Evolutionary conservation across 1,140 invertebrate species (phyloP).

Genomic region (Dendrolimus punctatus): DNA sequence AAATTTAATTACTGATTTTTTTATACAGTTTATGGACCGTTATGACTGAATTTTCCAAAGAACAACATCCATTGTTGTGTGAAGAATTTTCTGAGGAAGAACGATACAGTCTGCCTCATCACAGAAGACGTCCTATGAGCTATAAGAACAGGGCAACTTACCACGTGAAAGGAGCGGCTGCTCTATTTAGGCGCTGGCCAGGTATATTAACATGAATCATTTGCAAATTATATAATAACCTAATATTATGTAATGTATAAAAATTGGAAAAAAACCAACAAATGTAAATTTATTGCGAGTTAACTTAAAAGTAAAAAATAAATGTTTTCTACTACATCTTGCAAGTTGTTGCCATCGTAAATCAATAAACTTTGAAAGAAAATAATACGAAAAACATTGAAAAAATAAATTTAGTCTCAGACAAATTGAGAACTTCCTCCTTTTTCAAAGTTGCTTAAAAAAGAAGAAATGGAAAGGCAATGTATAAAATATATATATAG

Average conservation of each 20-base stretch:
- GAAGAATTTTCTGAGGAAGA: constrained; percentile 48
- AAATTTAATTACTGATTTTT: constrained; percentile 11
- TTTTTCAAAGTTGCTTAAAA: no score
- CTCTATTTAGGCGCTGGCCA: constrained; percentile 53
- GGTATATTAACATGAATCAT: constrained; percentile 18
- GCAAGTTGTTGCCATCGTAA: no score
- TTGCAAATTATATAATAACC: constrained; percentile 5
- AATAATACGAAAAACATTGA: no score
- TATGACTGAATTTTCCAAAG: constrained; percentile 44
- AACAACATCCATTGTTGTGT: constrained; percentile 42
- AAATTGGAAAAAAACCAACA: no score
- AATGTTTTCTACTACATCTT: no score
- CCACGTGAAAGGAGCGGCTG: constrained; percentile 41
- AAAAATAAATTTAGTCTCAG: no score
- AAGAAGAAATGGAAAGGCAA: no score
- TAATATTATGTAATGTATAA: constrained; percentile 1
- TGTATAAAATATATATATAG: no score
- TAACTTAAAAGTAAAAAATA: no score
- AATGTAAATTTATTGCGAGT: no score
- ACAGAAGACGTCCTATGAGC: constrained; percentile 15
- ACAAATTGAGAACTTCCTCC: no score
- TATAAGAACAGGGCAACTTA: constrained; percentile 23
- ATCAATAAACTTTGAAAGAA: no score
- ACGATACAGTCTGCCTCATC: constrained; percentile 21
- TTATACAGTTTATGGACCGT: constrained; percentile 35